Conservation (phyloP, 2,888 invertebrate genomes). For the Chironomus tentans region DNA sequence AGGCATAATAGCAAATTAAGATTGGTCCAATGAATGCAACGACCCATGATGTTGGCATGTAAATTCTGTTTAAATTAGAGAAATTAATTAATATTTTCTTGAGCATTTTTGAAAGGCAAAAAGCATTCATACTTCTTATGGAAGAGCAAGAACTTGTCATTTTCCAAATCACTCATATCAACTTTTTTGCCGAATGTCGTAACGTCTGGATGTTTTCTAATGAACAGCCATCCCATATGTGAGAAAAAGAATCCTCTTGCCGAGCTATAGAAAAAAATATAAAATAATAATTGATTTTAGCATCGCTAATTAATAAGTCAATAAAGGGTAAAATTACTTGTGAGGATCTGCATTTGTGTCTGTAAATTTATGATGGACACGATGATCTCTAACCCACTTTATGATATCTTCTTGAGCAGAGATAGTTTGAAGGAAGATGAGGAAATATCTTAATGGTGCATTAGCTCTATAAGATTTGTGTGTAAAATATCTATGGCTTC, state of each 20-base stretch:
- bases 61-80: background rate
- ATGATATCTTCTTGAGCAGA: conserved; percentile 49
- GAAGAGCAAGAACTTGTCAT: conserved; percentile 72
- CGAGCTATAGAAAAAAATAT: too few relatives aligned
- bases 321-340: conserved; percentile 36
- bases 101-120: background rate
- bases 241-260: conserved; percentile 87
- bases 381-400: conserved; percentile 5
- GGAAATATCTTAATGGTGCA: conserved; percentile 56
- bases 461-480: conserved; percentile 68
- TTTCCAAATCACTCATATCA: conserved; percentile 72
- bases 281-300: too few relatives aligned
- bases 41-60: conserved; percentile 1
- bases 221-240: conserved; percentile 90
- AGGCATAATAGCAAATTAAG: conserved; percentile 61
- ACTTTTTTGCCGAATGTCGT: conserved; percentile 75
- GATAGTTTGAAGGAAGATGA: conserved; percentile 64
- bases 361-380: conserved; percentile 86
- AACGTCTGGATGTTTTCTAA: conserved; percentile 84
- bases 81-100: too few relatives aligned
- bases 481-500: conserved; percentile 72
- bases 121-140: conserved; percentile 63
- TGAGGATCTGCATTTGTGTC: conserved; percentile 93
- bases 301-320: background rate
- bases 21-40: conserved; percentile 67